Base-by-base conservation (phyloP, 2,888 invertebrate species). In the Brachyptera putata region DNA sequence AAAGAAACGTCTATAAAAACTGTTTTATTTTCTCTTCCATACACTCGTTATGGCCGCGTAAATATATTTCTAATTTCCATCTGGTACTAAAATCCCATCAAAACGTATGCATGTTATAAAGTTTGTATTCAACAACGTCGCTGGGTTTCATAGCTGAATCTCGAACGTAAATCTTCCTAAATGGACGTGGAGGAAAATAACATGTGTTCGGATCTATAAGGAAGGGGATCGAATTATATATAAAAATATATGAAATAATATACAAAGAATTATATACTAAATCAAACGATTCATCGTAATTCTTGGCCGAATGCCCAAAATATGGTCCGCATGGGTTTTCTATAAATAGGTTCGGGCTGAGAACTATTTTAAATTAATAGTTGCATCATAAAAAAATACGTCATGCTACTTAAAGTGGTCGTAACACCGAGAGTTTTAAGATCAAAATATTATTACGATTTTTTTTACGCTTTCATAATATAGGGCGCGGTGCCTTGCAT, bases 371-470 rank as follows among this genome's bases (percentile, higher is more conserved):
- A 46, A 22, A 48, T 48, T 48, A 48, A 48, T 48, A 24, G 48
- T 24, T 48, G 16, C 41, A 41, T 41, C 41, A 41, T 48, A 25
- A 48, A 25, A 48, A 22, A 48, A 50, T 50, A 34, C 11, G 2
- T 16, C 50, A 26, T 30, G 4, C n/a, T 9, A 14, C 1, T 14
- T 3, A n/a, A 4, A 9, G 48, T 25, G n/a, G 4, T 49, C n/a
- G 16, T n/a, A 25, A 49, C 25, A 4, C n/a, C 48, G n/a, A 49
- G 26, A 11, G 26, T 24, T 24, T n/a, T 39, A 4, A 25, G 26
- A 49, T 49, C 48, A 24, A 49, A 49, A 49, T 24, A 24, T 49
- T 49, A 24, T 24, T 49, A 26, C 48, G 24, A n/a, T 16, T n/a
- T 4, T n/a, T 9, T 46, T n/a, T n/a, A n/a, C n/a, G n/a, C n/a